Percentiles rank a stretch among this genome's conserved stretches.
Conservation (phyloP, 2,888 invertebrate species). For the Mamestra brassicae region DNA sequence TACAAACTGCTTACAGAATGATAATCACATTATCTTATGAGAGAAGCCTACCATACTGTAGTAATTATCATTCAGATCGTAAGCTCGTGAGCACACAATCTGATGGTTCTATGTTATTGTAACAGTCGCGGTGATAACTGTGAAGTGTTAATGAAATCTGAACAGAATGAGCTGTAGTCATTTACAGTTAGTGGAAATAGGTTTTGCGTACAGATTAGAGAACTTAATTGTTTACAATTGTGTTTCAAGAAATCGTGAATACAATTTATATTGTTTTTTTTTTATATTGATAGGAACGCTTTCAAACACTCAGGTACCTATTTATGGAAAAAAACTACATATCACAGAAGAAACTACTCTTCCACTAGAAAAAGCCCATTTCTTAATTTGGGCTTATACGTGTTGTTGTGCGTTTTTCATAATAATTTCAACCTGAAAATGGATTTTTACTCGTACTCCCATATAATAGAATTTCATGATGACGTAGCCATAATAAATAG, state of each 20-base stretch:
- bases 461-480: background rate
- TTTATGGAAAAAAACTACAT: too few species aligned
- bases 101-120: conserved; percentile 6
- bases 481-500: background rate
- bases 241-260: background rate
- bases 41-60: background rate
- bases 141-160: conserved; percentile 34
- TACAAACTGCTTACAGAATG: background rate
- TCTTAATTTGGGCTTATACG: too few species aligned
- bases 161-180: conserved; percentile 26
- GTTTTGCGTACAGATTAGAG: conserved; percentile 7
- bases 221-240: conserved; percentile 9
- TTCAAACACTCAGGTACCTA: background rate
- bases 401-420: too few species aligned
- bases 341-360: too few species aligned
- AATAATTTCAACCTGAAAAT: too few species aligned
- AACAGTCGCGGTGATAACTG: conserved; percentile 8
- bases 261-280: background rate
- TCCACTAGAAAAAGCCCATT: too few species aligned
- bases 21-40: background rate
- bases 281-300: background rate
- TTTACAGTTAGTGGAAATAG: conserved; percentile 18
- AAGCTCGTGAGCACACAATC: conserved; percentile 7
- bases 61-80: conserved; percentile 6
- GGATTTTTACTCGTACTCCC: too few species aligned